Evolutionary conservation across 2,888 invertebrate genomes (phyloP), one percentile per base, ranked within the genome.

Genomic region (Agrochola lychnidis): DNA sequence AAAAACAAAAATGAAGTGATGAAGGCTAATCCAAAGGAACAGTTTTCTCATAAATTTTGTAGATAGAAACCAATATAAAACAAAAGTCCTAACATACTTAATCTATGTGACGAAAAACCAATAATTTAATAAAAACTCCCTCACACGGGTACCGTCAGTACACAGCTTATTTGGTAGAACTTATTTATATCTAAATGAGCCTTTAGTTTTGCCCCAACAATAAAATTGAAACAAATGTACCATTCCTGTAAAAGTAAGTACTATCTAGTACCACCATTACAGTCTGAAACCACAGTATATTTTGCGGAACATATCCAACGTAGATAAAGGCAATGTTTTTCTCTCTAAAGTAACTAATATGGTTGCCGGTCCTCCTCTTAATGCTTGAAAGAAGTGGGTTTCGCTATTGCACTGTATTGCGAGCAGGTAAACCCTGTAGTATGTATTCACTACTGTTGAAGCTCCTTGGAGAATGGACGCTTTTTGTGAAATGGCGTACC

Each of bases 251-350:
- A 30, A 66, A 80, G 45, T 51, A 73, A 73, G 19, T 61, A 71
- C 40, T 56, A 64, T 68, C 25, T 84, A 59, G 59, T 64, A 61
- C 25, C 45, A 30, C 7, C 30, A 70, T 76, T 70, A 57, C 25
- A 16, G 57, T 67, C 30, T 66, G 3, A 53, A 61, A 42, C 14
- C 48, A 19, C n/a, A 72, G 71, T 84, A 66, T 61, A 71, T 78
- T 81, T 76, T 63, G 61, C 42, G 12, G 66, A 48, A 82, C 61
- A 81, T 73, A 85, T 73, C 61, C 61, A 71, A 51, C 57, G 30
- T 5, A 73, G 59, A 85, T 82, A 78, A 66, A 70, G 48, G 51
- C 45, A 19, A 81, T 76, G 70, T 69, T 81, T 75, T 71, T 71
- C 68, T 56, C 40, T 66, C 22, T 57, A 36, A 69, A 73, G 73